Evolutionary conservation across 2,113 vertebrate species (phyloP), one percentile per base, ranked within the genome.

Genomic region (Astur gentilis): DNA sequence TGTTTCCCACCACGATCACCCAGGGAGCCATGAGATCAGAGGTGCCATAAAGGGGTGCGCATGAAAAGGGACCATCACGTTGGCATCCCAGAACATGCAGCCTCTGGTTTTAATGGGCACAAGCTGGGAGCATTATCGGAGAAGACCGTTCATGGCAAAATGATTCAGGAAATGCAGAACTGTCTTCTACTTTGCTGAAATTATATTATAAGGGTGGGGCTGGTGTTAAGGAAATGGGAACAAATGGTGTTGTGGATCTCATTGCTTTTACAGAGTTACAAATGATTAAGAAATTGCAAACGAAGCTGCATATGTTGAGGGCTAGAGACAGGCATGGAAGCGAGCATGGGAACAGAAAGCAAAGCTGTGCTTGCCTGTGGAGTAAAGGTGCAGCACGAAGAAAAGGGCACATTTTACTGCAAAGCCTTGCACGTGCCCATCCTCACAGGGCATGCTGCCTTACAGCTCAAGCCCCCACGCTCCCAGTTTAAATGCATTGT

Each of bases 31-130:
- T 0, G 3, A 69, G 36, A 32, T 27, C 1, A 0, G 1, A 10
- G 38, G 17, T 79, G n/a, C 38, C 22, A 23, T 26, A 45, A 31
- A 0, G 2, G 32, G 20, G 23, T 65, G 13, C 3, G 10, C 16
- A n/a, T 1, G 8, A 69, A 64, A 76, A 73, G 32, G 14, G n/a
- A 47, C 13, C 6, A 9, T 50, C 0, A 0, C 18, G 31, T 11
- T 38, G 44, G 31, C 40, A 65, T 10, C 34, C 21, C 69, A 66
- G 44, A 87, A 57, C 3, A 1, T 25, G 11, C 11, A 0, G 27
- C 25, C 29, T 64, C 18, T 80, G 40, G 10, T 72, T 91, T 47
- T 38, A 83, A 36, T 8, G 36, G 0, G 2, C 22, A 60, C 29
- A 60, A 32, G 16, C 9, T 67, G 23, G 18, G 40, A 45, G 61